phyloP scores from a whole-genome alignment of 2,113 vertebrate species.

The Microtus richardsoni region DNA sequence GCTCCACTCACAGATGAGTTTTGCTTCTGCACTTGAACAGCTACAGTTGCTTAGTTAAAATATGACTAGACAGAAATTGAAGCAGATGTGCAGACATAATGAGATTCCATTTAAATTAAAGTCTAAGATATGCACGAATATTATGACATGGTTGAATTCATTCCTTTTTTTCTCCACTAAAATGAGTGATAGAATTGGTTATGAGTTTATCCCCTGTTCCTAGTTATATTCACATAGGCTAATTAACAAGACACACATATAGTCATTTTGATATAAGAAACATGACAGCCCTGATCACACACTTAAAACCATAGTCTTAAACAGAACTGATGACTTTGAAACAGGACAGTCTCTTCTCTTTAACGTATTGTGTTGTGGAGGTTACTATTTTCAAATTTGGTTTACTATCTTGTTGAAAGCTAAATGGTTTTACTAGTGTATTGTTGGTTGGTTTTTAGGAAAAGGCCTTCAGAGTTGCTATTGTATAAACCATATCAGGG shows the following conservation, averaged over 20 bases:
- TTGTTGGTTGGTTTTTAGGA: background rate
- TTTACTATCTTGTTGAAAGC: background rate
- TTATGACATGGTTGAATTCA: constrained; percentile 69
- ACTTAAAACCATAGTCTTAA: constrained; percentile 23
- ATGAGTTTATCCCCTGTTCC: constrained; percentile 55
- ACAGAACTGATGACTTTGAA: background rate
- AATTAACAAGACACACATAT: constrained; percentile 31
- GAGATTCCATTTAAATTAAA: constrained; percentile 73
- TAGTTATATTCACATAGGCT: constrained; percentile 6
- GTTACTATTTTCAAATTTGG: constrained; percentile 39
- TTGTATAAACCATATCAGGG: background rate
- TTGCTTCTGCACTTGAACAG: constrained; percentile 59
- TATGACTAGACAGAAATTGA: constrained; percentile 58
- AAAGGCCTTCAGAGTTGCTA: background rate
- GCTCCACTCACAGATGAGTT: constrained; percentile 42
- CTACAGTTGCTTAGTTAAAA: constrained; percentile 58
- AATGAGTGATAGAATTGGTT: constrained; percentile 60
- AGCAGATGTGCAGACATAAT: constrained; percentile 77
- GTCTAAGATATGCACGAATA: constrained; percentile 68
- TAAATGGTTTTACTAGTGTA: background rate
- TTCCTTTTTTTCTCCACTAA: constrained; percentile 43
- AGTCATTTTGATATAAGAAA: constrained; percentile 47
- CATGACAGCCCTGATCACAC: constrained; percentile 17
- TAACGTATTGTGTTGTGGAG: background rate
- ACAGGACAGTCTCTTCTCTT: background rate